Evolutionary conservation across 2,113 vertebrate genomes (phyloP).

Genomic region (Tupaia tana): DNA sequence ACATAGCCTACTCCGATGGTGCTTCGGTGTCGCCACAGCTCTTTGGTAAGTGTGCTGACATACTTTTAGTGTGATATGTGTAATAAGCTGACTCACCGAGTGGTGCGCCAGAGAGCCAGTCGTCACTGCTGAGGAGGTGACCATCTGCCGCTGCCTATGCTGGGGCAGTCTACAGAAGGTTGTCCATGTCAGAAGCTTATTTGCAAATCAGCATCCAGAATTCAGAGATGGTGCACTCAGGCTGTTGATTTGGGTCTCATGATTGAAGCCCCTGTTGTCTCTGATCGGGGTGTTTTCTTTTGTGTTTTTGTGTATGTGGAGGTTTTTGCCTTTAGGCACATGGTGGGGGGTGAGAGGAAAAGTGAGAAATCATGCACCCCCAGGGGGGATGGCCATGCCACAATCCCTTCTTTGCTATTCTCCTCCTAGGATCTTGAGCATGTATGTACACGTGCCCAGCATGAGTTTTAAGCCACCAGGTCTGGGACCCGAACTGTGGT

Average conservation of each 20-base stretch:
- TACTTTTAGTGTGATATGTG: slow-evolving; percentile 32
- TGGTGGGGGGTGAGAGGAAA: too few relatives aligned
- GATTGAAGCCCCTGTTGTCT: not conserved
- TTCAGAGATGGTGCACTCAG: not conserved
- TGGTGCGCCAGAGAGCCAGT: not conserved
- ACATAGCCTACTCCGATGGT: slow-evolving; percentile 93
- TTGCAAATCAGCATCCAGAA: not conserved
- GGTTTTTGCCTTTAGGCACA: too few relatives aligned
- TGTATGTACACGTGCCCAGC: too few relatives aligned
- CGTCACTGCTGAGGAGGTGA: not conserved
- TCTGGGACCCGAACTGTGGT: too few relatives aligned
- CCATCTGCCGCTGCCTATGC: not conserved
- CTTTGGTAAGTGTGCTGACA: slow-evolving; percentile 89
- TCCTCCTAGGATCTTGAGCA: too few relatives aligned
- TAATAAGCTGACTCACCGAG: not conserved
- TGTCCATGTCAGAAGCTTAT: not conserved
- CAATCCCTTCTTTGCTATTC: too few relatives aligned
- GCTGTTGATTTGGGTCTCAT: not conserved
- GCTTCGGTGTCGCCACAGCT: slow-evolving; percentile 90
- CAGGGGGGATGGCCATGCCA: too few relatives aligned
- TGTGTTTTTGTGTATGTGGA: too few relatives aligned
- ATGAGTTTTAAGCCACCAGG: too few relatives aligned
- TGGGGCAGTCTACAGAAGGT: not conserved
- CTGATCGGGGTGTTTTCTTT: not conserved
- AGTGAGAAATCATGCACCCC: too few relatives aligned